Conservation (phyloP, 2,888 invertebrate genomes). For the Pimpla rufipes region DNA sequence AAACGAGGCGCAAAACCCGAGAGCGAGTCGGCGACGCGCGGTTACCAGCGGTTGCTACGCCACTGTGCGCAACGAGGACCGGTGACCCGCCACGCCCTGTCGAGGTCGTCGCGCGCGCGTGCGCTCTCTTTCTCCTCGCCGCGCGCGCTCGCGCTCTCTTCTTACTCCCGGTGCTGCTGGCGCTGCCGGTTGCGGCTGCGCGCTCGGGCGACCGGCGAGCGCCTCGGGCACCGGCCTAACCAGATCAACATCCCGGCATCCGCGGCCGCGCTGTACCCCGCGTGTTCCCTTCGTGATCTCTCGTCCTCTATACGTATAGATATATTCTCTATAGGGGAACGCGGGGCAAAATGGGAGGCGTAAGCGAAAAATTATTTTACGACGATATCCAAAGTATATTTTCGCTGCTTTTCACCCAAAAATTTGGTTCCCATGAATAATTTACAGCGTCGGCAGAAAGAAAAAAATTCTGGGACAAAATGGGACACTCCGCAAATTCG, state of each 20-base stretch:
- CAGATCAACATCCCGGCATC: constrained; percentile 82
- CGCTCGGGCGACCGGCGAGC: constrained; percentile 79
- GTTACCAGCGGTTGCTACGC: constrained; percentile 67
- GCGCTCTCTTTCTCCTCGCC: constrained; percentile 45
- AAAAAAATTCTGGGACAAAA: too few relatives aligned
- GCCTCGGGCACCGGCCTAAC: constrained; percentile 80
- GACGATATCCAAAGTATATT: too few relatives aligned
- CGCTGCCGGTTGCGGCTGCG: constrained; percentile 72
- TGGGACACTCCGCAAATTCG: too few relatives aligned
- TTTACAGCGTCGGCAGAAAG: too few relatives aligned
- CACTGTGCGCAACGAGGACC: constrained; percentile 76
- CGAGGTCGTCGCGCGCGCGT: constrained; percentile 82
- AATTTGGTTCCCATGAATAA: too few relatives aligned
- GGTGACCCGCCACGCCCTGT: constrained; percentile 85
- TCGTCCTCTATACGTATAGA: too few relatives aligned
- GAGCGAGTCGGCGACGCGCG: constrained; percentile 37
- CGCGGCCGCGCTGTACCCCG: constrained; percentile 67
- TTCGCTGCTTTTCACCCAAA: too few relatives aligned
- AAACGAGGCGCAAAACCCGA: constrained; percentile 37
- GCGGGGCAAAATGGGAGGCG: too few relatives aligned
- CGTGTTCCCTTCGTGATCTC: constrained; percentile 62
- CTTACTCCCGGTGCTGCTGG: constrained; percentile 64
- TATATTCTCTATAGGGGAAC: too few relatives aligned
- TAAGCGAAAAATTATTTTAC: too few relatives aligned
- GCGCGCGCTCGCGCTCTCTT: constrained; percentile 39